Evolutionary conservation across 2,797 vertebrate species (phyloP), one percentile per base, ranked within the genome.

Genomic region (Percopsis omiscomaycus): DNA sequence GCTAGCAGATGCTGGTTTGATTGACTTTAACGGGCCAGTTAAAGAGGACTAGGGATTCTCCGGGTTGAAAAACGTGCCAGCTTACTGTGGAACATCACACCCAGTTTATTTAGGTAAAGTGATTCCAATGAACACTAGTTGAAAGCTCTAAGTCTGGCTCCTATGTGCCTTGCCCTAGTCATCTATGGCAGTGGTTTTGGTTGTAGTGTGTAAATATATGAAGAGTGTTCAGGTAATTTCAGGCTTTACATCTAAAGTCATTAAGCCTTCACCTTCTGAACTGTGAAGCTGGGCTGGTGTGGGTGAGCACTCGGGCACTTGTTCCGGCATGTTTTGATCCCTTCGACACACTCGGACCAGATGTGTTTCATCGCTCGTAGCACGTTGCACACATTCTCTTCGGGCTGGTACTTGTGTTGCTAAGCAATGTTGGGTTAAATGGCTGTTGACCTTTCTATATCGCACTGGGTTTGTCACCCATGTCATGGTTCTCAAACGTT

Each of bases 341-440:
- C 12, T 55, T 13, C 32, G n/a, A 48, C 5, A 42, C 55, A 15
- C 30, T n/a, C 15, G 2, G 15, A 42, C 55, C 32, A 42, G 9
- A 62, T 3, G 1, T 12, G 55, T 32, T 27, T 3, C 12, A 42
- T 50, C 22, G 32, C 10, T 27, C 28, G 37, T 42, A 9, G 15
- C 48, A 22, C 73, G 74, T 81, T 81, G 65, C 60, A 10, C 27
- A n/a, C 53, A 61, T 72, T 74, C 45, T 66, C 56, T 2, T 0
- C 1, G 1, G 16, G 59, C 27, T 22, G n/a, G 3, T 14, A 4
- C 12, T 56, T 28, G 59, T 13, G 14, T 3, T 27, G 12, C 37
- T 32, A 54, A 52, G 15, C 49, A 51, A 51, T 42, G 37, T 9
- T 42, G 8, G 37, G 37, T 2, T 9, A 42, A 42, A 51, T 3